Evolutionary conservation across 2,113 vertebrate genomes (phyloP), one percentile per base, ranked within the genome.

Genomic region (Nipponia nippon): DNA sequence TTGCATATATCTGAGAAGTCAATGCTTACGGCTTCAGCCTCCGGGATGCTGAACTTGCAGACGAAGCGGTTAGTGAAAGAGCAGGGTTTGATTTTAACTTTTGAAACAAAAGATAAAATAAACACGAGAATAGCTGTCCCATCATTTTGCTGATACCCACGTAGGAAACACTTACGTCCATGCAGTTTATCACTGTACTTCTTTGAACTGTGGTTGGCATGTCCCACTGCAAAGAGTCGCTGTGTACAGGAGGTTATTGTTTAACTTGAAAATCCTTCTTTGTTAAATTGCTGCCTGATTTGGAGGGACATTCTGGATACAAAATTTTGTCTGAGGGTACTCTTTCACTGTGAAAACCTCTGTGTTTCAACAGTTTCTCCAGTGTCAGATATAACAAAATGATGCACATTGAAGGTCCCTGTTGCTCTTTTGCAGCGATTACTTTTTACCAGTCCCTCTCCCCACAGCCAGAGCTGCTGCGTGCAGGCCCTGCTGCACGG

Each of bases 111-210:
- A 87, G 55, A 6, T 21, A 23, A 82, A 85, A 72, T 36, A 36
- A 71, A 22, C 6, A 3, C 34, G 32, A 63, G 50, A 82, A 47
- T 14, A 67, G 47, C 18, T 77, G 36, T 67, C 42, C 44, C 23
- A 30, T 55, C 18, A 2, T 63, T 62, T 55, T 55, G 34, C n/a
- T 76, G 23, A 15, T 72, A 15, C 21, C 22, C 2, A 1, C 0
- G 0, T 12, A 82, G 70, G 90, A 85, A 63, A 47, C 26, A 3
- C 11, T 36, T 80, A 1, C 2, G 30, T 62, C 22, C 0, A 0
- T n/a, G 32, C 13, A 6, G 36, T 49, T 80, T 47, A 14, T 55
- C 78, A 23, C 34, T 36, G 10, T 21, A 77, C 50, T 11, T 66
- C 22, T 93, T 53, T 2, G 9, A 49, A 59, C 27, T 16, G 7